phyloP scores from a whole-genome alignment of 2,113 vertebrate species.

The Fregata magnificens region DNA sequence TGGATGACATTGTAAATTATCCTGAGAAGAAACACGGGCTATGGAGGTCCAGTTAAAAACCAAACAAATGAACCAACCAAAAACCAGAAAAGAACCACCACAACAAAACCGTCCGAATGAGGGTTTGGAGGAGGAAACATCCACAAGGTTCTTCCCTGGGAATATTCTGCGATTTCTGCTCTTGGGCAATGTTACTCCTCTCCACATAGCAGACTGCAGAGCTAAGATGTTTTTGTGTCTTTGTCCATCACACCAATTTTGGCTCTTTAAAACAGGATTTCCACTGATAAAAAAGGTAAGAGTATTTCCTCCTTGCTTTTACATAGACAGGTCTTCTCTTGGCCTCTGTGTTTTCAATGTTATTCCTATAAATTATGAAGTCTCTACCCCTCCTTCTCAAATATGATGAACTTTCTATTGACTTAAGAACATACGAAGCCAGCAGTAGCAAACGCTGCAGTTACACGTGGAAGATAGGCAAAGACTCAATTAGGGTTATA shows the following conservation, averaged over 20 bases:
- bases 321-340: neutral
- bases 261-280: neutral
- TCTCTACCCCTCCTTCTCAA: neutral
- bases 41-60: neutral
- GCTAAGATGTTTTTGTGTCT: neutral
- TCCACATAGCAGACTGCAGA: neutral
- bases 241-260: neutral
- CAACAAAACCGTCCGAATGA: neutral
- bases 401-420: neutral
- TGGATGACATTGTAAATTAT: neutral
- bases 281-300: neutral
- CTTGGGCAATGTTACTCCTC: neutral
- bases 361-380: neutral
- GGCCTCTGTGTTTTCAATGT: neutral
- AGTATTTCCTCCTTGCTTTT: neutral
- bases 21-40: neutral
- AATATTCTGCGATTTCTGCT: neutral
- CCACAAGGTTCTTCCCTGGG: neutral
- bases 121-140: neutral
- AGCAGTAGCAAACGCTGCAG: neutral
- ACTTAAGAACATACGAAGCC: neutral
- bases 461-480: neutral
- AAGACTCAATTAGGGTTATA: neutral
- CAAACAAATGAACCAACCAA: neutral
- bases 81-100: rapidly evolving